Evolutionary conservation across 1,140 invertebrate genomes (phyloP), one percentile per base, ranked within the genome.

Genomic region (Caenorhabditis inopinata): DNA sequence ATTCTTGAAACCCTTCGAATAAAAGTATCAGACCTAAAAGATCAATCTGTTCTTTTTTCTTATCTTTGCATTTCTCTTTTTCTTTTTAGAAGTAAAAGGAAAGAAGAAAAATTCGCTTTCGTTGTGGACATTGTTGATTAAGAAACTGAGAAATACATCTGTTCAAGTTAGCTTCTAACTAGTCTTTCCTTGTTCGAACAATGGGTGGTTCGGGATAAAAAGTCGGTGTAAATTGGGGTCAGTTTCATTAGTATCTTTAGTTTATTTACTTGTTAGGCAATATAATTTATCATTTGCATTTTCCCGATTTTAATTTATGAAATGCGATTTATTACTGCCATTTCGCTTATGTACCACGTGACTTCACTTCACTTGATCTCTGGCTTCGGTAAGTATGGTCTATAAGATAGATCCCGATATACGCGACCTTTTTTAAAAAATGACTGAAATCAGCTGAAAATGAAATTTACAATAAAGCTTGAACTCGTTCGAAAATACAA

Each of bases 201-300:
- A 23, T 25, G 6, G 49, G 7, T 9, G 14, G 53, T 7, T 6
- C 5, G 25, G 53, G 27, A n/a, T 12, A 29, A 32, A 32, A 62
- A 32, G 53, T 62, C 49, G 27, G 27, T 51, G n/a, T 29, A 16
- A 62, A 62, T 62, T 62, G 35, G 53, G 53, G 53, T 62, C 53
- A 29, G 49, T 7, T 53, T 25, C 23, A 11, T 27, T 53, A n/a
- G n/a, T n/a, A n/a, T n/a, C n/a, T n/a, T n/a, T n/a, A n/a, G n/a
- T n/a, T n/a, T n/a, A n/a, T n/a, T n/a, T n/a, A n/a, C n/a, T n/a
- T n/a, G n/a, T n/a, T 53, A 53, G 49, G 21, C 23, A 53, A 11
- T 25, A 53, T 21, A 21, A 1, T 1, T n/a, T 53, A 25, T 53
- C 49, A 25, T 4, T 51, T 25, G 2, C 21, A 53, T 25, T n/a